Base-by-base conservation (phyloP, 2,888 invertebrate species). In the Petrolisthes cinctipes region DNA sequence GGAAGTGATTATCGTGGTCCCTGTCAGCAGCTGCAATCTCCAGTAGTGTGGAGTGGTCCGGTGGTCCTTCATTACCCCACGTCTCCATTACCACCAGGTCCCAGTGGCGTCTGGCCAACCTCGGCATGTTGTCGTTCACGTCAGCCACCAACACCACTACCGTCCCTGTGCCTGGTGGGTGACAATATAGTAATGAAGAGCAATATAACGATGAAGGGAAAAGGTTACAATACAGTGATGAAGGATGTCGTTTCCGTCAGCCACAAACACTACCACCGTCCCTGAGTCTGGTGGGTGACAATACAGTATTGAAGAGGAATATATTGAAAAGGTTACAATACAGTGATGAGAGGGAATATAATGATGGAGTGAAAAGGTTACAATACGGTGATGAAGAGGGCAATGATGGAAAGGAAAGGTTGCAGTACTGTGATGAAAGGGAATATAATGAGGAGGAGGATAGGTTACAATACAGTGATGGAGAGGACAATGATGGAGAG, bases 1-100 rank as follows among this genome's bases (percentile, higher is more conserved):
- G 51, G 61, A 83, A 83, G 83, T 83, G 75, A 75, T 83, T 83
- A n/a, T 68, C 75, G 14, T 23, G 51, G 83, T 83, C 83, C n/a
- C 83, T 75, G n/a, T 83, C 76, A 17, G 83, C 75, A 5, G 76
- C 83, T 6, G 76, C 37, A 37, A 83, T 75, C 61, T 83, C 83
- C 66, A 82, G 51, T 9, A 83, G 75, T 23, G 76, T 83, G 75
- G 76, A 37, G 75, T 83, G 56, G 17, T 75, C 75, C 20, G 17
- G 71, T 37, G 81, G 9, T 23, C 11, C 23, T 37, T 57, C 6
- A 37, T 37, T 61, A 0, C 61, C 81, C 57, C 61, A 81, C 23
- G 81, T 61, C 61, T 81, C 81, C 61, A 23, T 11, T 1, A 81
- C 81, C 14, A 61, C 51, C 23, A 81, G 81, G 20, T 81, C 81